phyloP scores from a whole-genome alignment of 2,888 invertebrate species.

The Rotaria sp. region DNA sequence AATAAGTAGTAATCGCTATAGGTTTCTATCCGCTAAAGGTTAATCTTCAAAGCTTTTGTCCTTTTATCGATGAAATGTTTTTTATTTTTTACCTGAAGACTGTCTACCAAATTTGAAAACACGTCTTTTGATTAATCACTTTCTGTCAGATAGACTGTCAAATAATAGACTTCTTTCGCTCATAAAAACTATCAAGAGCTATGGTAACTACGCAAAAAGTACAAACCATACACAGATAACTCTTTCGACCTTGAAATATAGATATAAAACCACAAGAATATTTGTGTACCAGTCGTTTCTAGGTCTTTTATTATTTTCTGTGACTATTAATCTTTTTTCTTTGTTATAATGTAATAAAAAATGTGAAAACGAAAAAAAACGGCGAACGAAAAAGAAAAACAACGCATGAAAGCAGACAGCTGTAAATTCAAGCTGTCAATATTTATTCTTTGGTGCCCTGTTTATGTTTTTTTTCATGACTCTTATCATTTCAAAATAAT shows the following conservation, averaged over 20 bases:
- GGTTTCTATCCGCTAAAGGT: too few relatives aligned
- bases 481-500: too few relatives aligned
- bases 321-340: background rate
- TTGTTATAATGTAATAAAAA: background rate
- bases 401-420: background rate
- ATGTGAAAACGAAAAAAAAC: background rate
- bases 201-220: background rate
- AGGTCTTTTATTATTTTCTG: background rate
- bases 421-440: conserved; percentile 6
- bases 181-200: too few relatives aligned
- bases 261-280: background rate
- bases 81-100: too few relatives aligned
- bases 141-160: too few relatives aligned
- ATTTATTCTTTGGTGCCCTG: background rate
- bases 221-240: background rate
- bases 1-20: background rate
- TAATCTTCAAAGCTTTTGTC: too few relatives aligned
- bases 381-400: background rate
- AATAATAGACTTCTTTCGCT: too few relatives aligned
- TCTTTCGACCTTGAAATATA: background rate
- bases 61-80: too few relatives aligned
- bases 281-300: background rate
- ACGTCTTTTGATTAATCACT: too few relatives aligned
- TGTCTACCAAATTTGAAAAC: too few relatives aligned
- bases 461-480: background rate